Evolutionary conservation across 2,113 vertebrate species (phyloP).

Genomic region (Bombycilla garrulus): DNA sequence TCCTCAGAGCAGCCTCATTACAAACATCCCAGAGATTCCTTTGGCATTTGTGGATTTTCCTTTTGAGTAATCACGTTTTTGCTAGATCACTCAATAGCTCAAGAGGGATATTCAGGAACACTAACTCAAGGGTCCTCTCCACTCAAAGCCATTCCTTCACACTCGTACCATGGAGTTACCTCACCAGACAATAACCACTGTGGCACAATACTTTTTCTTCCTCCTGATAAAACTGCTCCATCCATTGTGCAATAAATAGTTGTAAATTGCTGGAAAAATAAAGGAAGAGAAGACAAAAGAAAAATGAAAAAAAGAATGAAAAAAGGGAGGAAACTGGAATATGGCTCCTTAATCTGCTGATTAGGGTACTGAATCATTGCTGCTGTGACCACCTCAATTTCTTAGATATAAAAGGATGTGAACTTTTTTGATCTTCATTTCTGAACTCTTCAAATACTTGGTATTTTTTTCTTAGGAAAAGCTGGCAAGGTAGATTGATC

Average conservation of each 20-base stretch:
- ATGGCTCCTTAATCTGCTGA: background rate
- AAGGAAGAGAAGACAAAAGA: background rate
- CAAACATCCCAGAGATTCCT: background rate
- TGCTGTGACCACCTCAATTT: background rate
- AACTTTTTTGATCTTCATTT: background rate
- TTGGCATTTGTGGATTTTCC: background rate
- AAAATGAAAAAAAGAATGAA: background rate
- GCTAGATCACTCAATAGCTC: background rate
- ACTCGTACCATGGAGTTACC: rapidly evolving
- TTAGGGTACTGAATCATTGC: background rate
- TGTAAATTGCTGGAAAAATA: background rate
- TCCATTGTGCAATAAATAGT: background rate
- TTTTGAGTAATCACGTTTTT: background rate
- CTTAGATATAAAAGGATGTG: background rate
- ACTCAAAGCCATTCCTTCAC: background rate
- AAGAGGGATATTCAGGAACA: background rate
- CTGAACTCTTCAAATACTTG: background rate
- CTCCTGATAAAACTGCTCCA: background rate
- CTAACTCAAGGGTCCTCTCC: background rate
- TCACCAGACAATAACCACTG: background rate
- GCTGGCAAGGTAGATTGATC: background rate
- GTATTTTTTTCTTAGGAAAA: background rate
- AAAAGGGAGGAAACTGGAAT: background rate
- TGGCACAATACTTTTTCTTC: background rate
- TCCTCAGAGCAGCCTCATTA: background rate